Evolutionary conservation across 2,888 invertebrate species (phyloP), one percentile per base, ranked within the genome.

Genomic region (Conchocele bisecta): DNA sequence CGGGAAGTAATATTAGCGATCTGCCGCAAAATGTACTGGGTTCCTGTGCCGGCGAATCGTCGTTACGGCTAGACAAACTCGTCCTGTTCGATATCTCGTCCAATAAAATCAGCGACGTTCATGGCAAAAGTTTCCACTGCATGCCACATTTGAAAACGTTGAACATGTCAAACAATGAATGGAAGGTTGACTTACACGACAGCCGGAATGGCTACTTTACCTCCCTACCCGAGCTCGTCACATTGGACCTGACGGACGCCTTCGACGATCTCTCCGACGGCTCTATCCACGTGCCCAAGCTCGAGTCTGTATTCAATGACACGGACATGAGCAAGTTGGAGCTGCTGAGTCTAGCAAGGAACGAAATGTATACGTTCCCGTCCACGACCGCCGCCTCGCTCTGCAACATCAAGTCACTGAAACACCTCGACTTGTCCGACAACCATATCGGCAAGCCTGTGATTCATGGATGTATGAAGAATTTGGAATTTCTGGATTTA

Each of bases 101-200:
- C 26, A 83, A 84, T 35, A 50, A 46, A n/a, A 83, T 84, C 3
- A 13, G 42, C 5, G 48, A 13, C 17, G 75, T 84, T 9, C 75
- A 80, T 42, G 84, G 84, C 0, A 75, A 79, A 59, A 75, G 79
- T 22, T 82, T 84, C 33, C 82, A 83, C 37, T 83, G 84, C 46
- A 69, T 79, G 46, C 69, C 69, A 1, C 54, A 75, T 48, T 37
- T 84, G 9, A 48, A 68, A 9, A 64, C 46, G 11, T 42, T 84
- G 42, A 74, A 59, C n/a, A 53, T 84, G 2, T 33, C 57, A 2
- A 42, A 79, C 29, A 84, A 84, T 37, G 48, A 75, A 7, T 84
- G 83, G 84, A 42, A 66, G 5, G 51, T 81, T 4, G 71, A 76
- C 5, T 71, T 56, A 41, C 57, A 71, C 17, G 35, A 37, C 0